Base-by-base conservation (phyloP, 2,888 invertebrate genomes). In the Saturnia pavonia region DNA sequence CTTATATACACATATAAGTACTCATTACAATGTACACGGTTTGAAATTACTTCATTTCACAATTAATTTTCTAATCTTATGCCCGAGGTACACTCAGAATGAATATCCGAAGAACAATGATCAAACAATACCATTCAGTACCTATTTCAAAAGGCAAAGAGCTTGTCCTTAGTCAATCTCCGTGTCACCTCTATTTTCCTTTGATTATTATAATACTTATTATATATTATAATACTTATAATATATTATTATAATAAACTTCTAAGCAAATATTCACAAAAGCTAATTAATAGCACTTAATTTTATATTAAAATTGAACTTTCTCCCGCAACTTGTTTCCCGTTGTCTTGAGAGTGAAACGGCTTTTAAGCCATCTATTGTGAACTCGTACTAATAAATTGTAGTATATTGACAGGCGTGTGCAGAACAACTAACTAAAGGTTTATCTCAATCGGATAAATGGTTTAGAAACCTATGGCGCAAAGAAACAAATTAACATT, bases 171-270 rank as follows among this genome's bases (percentile, higher is more conserved):
- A 60, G 27, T 14, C 11, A 25, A 60, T 0, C 14, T 27, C 14
- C 14, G 12, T 25, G 57, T 60, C 22, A 27, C 25, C 25, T 54
- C 54, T 60, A 14, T 25, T 60, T 60, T 27, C 12, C 57, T 60
- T 60, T 60, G 57, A 60, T 60, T 60, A 60, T 60, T 60, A 60
- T 60, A 60, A 60, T 27, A 1, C n/a, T n/a, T n/a, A n/a, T n/a
- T n/a, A n/a, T n/a, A n/a, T n/a, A n/a, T n/a, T n/a, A n/a, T n/a
- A n/a, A n/a, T n/a, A n/a, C n/a, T n/a, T n/a, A n/a, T n/a, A n/a
- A n/a, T n/a, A n/a, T n/a, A n/a, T n/a, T n/a, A n/a, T n/a, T n/a
- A n/a, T n/a, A 54, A 25, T 60, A 60, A 60, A 60, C 25, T 25
- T 60, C 57, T 25, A 27, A 60, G 14, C 57, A 27, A 60, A 25